Evolutionary conservation across 2,888 invertebrate genomes (phyloP).

Genomic region (Incurvaria masculella): DNA sequence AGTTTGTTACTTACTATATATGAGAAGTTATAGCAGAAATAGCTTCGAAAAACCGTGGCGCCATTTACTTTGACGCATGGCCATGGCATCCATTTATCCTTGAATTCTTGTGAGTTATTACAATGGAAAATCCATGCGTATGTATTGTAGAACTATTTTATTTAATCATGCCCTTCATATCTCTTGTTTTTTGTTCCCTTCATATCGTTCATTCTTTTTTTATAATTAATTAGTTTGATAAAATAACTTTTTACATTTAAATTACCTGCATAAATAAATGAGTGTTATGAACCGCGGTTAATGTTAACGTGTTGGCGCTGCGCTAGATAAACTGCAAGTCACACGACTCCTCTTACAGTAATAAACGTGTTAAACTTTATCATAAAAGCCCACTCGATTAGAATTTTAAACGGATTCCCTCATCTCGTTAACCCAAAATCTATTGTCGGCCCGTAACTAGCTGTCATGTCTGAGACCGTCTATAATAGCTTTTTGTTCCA

Average conservation of each 20-base stretch:
- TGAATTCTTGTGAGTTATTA: too few species aligned
- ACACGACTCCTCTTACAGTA: conserved; percentile 48
- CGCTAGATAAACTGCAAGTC: conserved; percentile 45
- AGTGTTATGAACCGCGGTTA: conserved; percentile 33
- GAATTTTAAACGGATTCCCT: conserved; percentile 48
- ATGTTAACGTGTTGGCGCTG: conserved; percentile 39
- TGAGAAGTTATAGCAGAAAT: too few species aligned
- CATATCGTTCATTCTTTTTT: conserved; percentile 26
- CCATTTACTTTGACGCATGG: too few species aligned
- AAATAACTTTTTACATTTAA: conserved; percentile 49
- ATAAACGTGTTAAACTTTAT: conserved; percentile 54
- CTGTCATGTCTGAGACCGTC: conserved; percentile 28
- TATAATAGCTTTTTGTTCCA: conserved; percentile 12
- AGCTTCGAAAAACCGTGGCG: too few species aligned
- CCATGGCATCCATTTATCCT: too few species aligned
- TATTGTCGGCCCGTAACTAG: conserved; percentile 37
- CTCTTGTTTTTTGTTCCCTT: conserved; percentile 25
- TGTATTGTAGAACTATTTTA: too few species aligned
- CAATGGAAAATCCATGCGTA: too few species aligned
- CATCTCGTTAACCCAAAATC: conserved; percentile 38
- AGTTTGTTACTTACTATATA: too few species aligned
- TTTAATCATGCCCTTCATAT: not conserved
- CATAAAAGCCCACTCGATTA: conserved; percentile 54
- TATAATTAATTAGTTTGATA: conserved; percentile 51
- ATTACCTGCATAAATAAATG: conserved; percentile 30